Evolutionary conservation across 2,888 invertebrate species (phyloP).

Genomic region (Blera fallax): DNA sequence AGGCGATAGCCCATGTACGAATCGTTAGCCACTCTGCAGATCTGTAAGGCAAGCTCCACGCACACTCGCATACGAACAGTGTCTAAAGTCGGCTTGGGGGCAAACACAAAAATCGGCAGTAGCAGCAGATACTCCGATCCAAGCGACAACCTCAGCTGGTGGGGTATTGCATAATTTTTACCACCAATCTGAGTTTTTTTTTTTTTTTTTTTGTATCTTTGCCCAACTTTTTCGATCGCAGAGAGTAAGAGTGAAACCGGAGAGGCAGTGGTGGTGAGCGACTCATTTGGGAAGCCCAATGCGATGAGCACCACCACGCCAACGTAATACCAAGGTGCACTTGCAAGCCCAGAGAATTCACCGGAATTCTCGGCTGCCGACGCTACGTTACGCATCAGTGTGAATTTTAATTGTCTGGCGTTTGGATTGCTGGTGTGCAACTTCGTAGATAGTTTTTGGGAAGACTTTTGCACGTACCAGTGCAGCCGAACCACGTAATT

Average conservation of each 20-base stretch:
- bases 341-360: conserved; percentile 21
- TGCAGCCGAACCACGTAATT: conserved; percentile 54
- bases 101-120: background rate
- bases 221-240: conserved; percentile 48
- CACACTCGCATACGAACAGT: conserved; percentile 18
- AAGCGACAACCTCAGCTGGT: conserved; percentile 31
- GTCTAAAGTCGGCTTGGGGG: conserved; percentile 7
- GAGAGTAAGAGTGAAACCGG: conserved; percentile 56
- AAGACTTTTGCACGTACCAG: conserved; percentile 45
- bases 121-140: conserved; percentile 26
- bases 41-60: conserved; percentile 31
- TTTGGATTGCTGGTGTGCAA: conserved; percentile 22
- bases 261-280: background rate
- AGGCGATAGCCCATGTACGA: conserved; percentile 69
- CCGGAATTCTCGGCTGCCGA: conserved; percentile 22
- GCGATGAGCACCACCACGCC: conserved; percentile 11
- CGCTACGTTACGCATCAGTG: conserved; percentile 47
- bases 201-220: conserved; percentile 5
- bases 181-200: conserved; percentile 37
- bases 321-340: background rate
- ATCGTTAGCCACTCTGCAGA: conserved; percentile 62
- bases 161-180: conserved; percentile 62
- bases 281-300: conserved; percentile 45
- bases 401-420: conserved; percentile 41
- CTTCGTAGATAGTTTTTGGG: conserved; percentile 12